A percentile compares a stretch with the other conserved stretches of the same genome.
Conservation (phyloP, 2,113 vertebrate species). For the Pristiophorus japonicus region DNA sequence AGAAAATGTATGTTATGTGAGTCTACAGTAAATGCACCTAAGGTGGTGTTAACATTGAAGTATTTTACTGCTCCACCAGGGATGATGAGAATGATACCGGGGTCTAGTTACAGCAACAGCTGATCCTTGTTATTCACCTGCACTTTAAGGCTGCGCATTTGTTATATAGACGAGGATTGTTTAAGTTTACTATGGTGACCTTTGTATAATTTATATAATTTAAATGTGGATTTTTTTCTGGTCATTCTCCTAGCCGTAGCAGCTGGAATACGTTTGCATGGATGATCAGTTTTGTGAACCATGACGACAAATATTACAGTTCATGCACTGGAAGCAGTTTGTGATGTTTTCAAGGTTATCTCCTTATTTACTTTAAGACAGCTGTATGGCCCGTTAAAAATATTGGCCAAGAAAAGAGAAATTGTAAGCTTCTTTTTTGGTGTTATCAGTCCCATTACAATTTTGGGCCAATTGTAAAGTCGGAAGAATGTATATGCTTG, state of each 20-base stretch:
- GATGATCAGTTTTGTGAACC: conserved; percentile 17
- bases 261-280: conserved; percentile 5
- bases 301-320: background rate
- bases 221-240: background rate
- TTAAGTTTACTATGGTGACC: background rate
- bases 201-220: background rate
- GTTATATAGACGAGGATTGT: background rate
- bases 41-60: background rate
- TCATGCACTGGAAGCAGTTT: background rate
- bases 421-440: background rate
- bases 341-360: conserved; percentile 19
- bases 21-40: background rate
- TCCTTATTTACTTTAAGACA: background rate
- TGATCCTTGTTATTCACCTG: background rate
- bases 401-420: background rate
- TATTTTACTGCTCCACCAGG: background rate
- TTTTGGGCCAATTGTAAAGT: background rate
- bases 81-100: background rate
- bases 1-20: background rate
- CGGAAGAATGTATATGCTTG: background rate
- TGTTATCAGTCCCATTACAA: background rate
- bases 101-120: background rate
- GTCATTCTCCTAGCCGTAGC: conserved; percentile 2
- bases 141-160: conserved; percentile 1
- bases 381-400: background rate